phyloP scores from a whole-genome alignment of 2,797 vertebrate species.

The Anisognathus igniventris region DNA sequence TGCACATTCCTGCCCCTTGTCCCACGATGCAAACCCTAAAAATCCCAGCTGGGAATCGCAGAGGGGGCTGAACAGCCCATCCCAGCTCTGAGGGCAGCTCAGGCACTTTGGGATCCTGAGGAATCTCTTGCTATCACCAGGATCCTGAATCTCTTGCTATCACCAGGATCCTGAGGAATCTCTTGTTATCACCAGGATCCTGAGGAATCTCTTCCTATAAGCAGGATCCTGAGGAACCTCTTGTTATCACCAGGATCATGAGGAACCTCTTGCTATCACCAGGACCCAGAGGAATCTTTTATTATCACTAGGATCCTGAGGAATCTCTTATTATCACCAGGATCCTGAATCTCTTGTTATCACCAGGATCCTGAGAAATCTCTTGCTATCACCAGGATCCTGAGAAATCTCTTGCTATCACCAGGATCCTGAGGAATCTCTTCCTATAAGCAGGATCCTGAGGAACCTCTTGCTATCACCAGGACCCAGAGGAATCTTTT shows the following conservation, averaged over 20 bases:
- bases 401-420: no score
- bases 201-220: rapidly evolving
- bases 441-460: no score
- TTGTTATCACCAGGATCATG: rapidly evolving
- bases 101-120: neutral
- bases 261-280: neutral
- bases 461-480: no score
- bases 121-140: neutral
- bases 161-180: neutral
- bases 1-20: neutral
- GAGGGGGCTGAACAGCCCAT: neutral
- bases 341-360: neutral
- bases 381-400: no score
- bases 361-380: neutral
- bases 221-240: neutral
- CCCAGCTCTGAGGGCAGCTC: neutral
- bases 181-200: neutral
- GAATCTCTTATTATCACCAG: neutral
- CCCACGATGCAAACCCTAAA: neutral
- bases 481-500: no score
- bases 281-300: neutral
- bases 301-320: neutral
- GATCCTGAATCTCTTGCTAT: rapidly evolving
- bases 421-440: no score
- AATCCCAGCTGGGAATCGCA: neutral